Percentiles rank a stretch among this genome's conserved stretches.
Conservation (phyloP, 2,797 vertebrate species). For the Stomatorhinus walkeri region DNA sequence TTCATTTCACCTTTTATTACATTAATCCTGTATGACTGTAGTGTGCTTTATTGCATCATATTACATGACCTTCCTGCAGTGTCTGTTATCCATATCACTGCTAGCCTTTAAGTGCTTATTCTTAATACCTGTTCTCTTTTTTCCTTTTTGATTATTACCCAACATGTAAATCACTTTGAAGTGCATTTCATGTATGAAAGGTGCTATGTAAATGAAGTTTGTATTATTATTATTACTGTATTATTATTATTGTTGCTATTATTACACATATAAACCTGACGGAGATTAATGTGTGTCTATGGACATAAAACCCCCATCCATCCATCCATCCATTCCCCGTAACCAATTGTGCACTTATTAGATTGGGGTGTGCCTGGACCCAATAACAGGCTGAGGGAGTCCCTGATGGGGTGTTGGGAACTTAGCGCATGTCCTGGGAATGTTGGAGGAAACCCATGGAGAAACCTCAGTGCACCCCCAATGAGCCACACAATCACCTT, state of each 20-base stretch:
- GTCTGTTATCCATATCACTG: background rate
- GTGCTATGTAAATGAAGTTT: background rate
- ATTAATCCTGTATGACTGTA: background rate
- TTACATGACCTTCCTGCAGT: background rate
- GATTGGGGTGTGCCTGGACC: background rate
- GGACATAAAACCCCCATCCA: too few relatives aligned
- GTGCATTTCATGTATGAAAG: background rate
- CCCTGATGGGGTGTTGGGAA: background rate
- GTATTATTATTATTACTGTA: background rate
- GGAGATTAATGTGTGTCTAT: background rate
- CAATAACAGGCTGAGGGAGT: background rate
- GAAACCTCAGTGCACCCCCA: background rate
- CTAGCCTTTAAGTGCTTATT: background rate
- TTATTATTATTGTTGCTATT: background rate
- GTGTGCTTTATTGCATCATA: background rate
- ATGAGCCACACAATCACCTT: background rate
- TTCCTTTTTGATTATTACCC: background rate
- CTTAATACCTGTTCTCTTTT: background rate
- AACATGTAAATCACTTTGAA: background rate
- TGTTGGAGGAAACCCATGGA: background rate
- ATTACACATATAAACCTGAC: background rate
- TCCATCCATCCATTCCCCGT: background rate
- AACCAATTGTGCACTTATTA: background rate
- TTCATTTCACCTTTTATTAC: background rate
- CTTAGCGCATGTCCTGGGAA: background rate